These are phyloP conservation scores for Agrilus cyanescens DNA, from an alignment of 2,888 invertebrate genomes.

Conservation along the genomic window DNA sequence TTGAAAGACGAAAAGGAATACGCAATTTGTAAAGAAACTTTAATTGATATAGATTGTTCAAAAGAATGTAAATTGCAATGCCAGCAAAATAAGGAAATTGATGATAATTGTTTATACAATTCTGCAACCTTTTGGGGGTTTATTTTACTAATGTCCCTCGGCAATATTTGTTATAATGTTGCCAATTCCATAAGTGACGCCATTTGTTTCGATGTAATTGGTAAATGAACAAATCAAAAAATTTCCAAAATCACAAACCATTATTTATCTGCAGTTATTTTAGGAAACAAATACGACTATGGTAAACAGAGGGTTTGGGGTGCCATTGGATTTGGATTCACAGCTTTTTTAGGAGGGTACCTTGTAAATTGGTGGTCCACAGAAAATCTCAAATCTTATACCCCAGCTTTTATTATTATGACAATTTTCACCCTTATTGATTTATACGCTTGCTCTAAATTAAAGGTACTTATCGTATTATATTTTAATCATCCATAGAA, in stretches of 20 bases:
- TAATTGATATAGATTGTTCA: too few species aligned
- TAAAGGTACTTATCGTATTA: constrained; percentile 38
- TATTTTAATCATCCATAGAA: neutral
- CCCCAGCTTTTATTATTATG: constrained; percentile 60
- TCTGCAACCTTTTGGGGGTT: constrained; percentile 62
- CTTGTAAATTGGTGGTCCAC: constrained; percentile 53
- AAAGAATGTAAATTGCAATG: constrained; percentile 16
- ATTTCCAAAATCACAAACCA: neutral
- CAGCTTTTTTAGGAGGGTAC: constrained; percentile 60
- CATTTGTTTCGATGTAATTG: constrained; percentile 78
- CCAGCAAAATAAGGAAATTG: constrained; percentile 23
- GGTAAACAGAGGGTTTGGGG: constrained; percentile 76
- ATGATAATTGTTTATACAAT: constrained; percentile 39
- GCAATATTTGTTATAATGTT: constrained; percentile 73
- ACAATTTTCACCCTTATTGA: constrained; percentile 52
- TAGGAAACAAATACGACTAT: constrained; percentile 59
- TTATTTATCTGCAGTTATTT: too few species aligned
- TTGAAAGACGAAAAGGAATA: too few species aligned
- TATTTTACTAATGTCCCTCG: constrained; percentile 56
- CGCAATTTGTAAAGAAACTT: too few species aligned
- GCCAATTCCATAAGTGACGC: constrained; percentile 81
- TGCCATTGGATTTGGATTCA: constrained; percentile 64
- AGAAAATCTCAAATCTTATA: constrained; percentile 43
- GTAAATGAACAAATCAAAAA: constrained; percentile 34
- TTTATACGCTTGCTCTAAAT: constrained; percentile 50